Evolutionary conservation across 2,888 invertebrate species (phyloP).

Genomic region (Drosophila cognata): DNA sequence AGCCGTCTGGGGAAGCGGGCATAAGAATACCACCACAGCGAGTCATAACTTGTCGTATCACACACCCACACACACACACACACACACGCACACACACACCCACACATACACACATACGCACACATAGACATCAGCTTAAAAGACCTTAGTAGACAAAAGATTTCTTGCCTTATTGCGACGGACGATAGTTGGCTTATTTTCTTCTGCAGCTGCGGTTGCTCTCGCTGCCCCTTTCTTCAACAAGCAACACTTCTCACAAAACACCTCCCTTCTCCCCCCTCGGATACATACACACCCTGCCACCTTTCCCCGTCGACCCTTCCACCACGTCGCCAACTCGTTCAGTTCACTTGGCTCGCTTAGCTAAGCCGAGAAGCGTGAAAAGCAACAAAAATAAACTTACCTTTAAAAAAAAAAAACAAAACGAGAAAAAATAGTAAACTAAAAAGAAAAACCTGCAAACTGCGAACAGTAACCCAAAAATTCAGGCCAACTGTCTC

Average conservation of each 20-base stretch:
- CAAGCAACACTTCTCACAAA: conserved; percentile 13
- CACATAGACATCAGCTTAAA: conserved; percentile 9
- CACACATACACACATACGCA: conserved; percentile 29
- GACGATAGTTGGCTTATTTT: conserved; percentile 24
- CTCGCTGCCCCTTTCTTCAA: conserved; percentile 16
- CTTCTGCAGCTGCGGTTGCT: conserved; percentile 9
- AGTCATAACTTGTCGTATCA: neutral
- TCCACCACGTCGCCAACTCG: neutral
- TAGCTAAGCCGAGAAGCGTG: conserved; percentile 50
- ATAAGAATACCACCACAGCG: neutral
- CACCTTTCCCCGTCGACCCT: neutral
- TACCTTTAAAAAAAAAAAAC: conserved; percentile 1
- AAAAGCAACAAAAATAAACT: conserved; percentile 47
- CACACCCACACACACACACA: neutral
- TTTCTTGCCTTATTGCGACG: conserved; percentile 46
- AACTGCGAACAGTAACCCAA: conserved; percentile 31
- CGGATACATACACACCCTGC: neutral
- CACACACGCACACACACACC: conserved; percentile 1
- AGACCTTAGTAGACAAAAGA: conserved; percentile 44
- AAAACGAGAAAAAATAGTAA: conserved; percentile 1
- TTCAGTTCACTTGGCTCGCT: conserved; percentile 49
- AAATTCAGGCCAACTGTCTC: conserved; percentile 57
- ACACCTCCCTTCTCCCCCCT: neutral
- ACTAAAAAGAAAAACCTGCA: conserved; percentile 43
- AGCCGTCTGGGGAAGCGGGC: neutral